Conservation (phyloP, 2,888 invertebrate genomes). For the Ectropis crepuscularia region DNA sequence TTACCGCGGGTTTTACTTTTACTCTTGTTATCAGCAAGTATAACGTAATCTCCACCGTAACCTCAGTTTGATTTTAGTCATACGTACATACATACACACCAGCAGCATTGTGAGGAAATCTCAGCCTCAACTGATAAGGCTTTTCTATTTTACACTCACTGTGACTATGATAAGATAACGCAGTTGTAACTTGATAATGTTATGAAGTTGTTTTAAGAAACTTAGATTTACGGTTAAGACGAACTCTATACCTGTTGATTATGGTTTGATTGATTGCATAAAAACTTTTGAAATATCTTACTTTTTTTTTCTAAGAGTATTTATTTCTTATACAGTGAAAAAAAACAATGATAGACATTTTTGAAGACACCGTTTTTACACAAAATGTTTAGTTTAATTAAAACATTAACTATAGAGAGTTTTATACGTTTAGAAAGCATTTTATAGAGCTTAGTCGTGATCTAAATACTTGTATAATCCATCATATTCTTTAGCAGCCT, state of each 20-base stretch:
- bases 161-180: constrained; percentile 9
- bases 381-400: too few relatives aligned
- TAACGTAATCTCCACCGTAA: constrained; percentile 19
- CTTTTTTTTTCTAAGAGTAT: too few relatives aligned
- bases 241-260: not conserved
- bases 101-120: constrained; percentile 31
- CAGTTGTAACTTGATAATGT: not conserved
- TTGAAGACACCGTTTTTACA: too few relatives aligned
- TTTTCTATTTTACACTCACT: constrained; percentile 12
- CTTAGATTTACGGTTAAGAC: not conserved
- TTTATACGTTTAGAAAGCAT: too few relatives aligned
- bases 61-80: constrained; percentile 2
- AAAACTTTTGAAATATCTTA: not conserved
- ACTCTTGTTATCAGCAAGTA: constrained; percentile 25
- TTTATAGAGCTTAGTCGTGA: too few relatives aligned
- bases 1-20: not conserved
- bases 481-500: too few relatives aligned
- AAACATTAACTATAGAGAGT: too few relatives aligned
- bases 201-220: not conserved
- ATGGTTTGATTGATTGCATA: not conserved
- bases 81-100: constrained; percentile 1
- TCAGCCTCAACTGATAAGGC: constrained; percentile 18
- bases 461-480: too few relatives aligned
- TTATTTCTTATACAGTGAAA: too few relatives aligned
- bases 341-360: too few relatives aligned